Base-by-base conservation (phyloP, 35 echinoderm and acorn worm species). In the Ptychodera flava region DNA sequence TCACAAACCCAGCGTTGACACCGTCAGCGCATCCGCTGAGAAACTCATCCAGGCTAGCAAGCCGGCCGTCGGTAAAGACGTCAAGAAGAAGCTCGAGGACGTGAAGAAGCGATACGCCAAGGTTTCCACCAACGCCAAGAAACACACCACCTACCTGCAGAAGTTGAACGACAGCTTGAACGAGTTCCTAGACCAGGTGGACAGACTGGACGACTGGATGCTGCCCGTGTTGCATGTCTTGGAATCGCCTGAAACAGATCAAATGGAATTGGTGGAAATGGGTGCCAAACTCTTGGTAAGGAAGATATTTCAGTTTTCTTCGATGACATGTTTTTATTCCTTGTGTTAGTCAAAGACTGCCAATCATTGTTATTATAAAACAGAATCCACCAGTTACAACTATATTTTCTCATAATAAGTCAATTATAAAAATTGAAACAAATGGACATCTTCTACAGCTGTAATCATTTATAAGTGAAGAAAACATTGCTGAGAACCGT, bases 121-220 rank as follows among this genome's bases (percentile, higher is more conserved):
- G 30, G 80, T 94, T 1, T 77, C 85, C 31, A 84, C 12, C 35
- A 52, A 78, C 28, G 93, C 93, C 15, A 35, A 35, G 2, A 79
- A 90, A 15, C 96, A 99, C 45, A 90, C 90, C 33, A 81, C 85
- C 29, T 89, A 94, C 86, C 85, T 99, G 31, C 92, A 94, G 1
- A 53, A 35, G 2, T 83, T 99, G 0, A 80, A 81, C 36, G 76
- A 88, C 77, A 99, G 90, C 30, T 83, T 94, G 33, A 52, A 78
- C 1, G 93, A 99, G 38, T 99, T 94, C 81, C 92, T 94, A 78
- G 87, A 90, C n/a, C 80, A 90, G 79, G 96, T 99, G 6, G 96
- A 99, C 81, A 87, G 92, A 35, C 86, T 99, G 75, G 96, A 99
- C 77, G 96, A 99, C 82, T 99, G 96, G 96, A 75, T 94, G 28